phyloP scores from a whole-genome alignment of 2,113 vertebrate genomes.

The Mesocricetus auratus region DNA sequence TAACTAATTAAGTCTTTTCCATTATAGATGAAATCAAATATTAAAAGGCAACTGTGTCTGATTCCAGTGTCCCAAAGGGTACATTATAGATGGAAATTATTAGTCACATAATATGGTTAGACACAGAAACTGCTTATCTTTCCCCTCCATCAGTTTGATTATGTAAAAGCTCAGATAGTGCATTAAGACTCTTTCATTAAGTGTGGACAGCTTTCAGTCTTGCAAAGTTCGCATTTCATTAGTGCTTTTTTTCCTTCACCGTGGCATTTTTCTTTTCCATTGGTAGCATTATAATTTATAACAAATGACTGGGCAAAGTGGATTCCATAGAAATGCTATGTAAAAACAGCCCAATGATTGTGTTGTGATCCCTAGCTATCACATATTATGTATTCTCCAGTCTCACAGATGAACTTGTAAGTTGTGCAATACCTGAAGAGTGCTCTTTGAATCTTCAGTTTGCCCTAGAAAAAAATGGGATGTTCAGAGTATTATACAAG shows the following conservation, averaged over 20 bases:
- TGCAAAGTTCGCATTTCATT: background rate
- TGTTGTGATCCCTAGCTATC: background rate
- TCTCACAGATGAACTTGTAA: background rate
- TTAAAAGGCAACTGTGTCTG: background rate
- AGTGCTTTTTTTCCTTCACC: background rate
- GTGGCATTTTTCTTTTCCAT: background rate
- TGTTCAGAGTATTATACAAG: background rate
- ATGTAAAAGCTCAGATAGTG: background rate
- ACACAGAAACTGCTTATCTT: background rate
- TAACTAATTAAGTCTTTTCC: background rate
- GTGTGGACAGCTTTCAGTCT: background rate
- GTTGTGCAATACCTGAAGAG: background rate
- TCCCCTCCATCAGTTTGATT: background rate
- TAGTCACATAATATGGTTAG: background rate
- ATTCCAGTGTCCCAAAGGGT: background rate
- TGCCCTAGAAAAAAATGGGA: background rate
- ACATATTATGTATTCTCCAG: fast-evolving
- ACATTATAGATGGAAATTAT: background rate
- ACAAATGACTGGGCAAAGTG: background rate
- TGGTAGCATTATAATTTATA: background rate
- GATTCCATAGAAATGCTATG: background rate
- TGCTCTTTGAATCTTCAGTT: background rate
- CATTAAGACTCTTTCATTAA: background rate
- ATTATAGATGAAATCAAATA: background rate
- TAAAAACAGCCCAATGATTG: background rate